Percentiles rank a stretch among this genome's conserved stretches.
Conservation (phyloP, 2,888 invertebrate genomes). For the Peribatodes rhomboidaria region DNA sequence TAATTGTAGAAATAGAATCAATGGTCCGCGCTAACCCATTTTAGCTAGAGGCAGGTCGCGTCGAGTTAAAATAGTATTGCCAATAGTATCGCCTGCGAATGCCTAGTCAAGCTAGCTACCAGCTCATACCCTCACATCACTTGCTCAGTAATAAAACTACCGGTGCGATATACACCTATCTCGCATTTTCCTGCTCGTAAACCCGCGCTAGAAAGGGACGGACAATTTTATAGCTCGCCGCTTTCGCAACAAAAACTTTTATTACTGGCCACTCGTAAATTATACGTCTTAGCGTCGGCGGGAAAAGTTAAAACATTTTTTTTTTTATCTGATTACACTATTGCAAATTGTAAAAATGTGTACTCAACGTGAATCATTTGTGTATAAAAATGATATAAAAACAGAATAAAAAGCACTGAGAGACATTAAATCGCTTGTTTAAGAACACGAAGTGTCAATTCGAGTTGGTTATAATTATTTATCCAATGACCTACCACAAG, state of each 20-base stretch:
- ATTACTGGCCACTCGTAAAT: constrained; percentile 82
- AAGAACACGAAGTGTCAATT: constrained; percentile 25
- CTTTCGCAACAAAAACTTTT: constrained; percentile 84
- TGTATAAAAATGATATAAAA: constrained; percentile 12
- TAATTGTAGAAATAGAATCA: neutral
- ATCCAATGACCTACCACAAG: constrained; percentile 81
- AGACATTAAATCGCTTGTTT: constrained; percentile 28
- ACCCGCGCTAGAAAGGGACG: constrained; percentile 72
- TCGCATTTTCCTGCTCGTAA: constrained; percentile 79
- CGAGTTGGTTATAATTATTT: constrained; percentile 48
- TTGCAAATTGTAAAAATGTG: constrained; percentile 14
- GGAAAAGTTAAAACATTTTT: constrained; percentile 58
- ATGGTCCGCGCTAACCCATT: constrained; percentile 24
- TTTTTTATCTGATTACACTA: constrained; percentile 18
- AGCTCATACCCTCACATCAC: constrained; percentile 58
- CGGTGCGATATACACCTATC: constrained; percentile 77
- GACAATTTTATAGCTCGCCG: constrained; percentile 75
- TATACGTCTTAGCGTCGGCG: constrained; percentile 71
- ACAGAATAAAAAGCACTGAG: constrained; percentile 4
- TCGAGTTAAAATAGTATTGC: constrained; percentile 43
- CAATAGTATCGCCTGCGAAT: constrained; percentile 38
- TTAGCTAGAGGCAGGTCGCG: constrained; percentile 35
- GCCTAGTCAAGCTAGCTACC: constrained; percentile 48
- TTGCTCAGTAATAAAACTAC: constrained; percentile 76
- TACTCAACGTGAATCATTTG: constrained; percentile 15